phyloP scores from a whole-genome alignment of 2,113 vertebrate genomes.

The Rynchops niger region DNA sequence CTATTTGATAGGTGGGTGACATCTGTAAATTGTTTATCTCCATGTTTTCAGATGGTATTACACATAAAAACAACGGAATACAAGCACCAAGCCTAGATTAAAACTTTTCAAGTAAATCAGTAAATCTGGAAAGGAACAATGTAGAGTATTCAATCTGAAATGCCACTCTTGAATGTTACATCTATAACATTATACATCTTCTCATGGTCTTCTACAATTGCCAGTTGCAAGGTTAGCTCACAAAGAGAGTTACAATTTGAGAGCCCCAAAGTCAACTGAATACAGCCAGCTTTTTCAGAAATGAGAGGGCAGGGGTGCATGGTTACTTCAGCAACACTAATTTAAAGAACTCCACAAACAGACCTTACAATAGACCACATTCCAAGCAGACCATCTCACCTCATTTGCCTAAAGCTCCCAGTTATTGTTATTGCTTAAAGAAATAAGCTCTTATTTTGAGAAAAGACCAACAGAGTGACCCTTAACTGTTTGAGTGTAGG shows the following conservation, averaged over 20 bases:
- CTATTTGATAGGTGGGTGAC: neutral
- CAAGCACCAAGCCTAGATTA: neutral
- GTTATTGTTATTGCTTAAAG: neutral
- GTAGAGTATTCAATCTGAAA: neutral
- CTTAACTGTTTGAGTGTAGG: neutral
- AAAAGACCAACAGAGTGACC: neutral
- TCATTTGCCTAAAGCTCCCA: neutral
- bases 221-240: neutral
- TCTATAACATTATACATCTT: neutral
- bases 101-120: neutral
- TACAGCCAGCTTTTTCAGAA: neutral
- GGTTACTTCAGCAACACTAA: neutral
- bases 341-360: neutral
- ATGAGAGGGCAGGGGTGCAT: accelerated
- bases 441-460: neutral
- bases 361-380: neutral
- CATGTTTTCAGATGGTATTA: neutral
- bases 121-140: neutral
- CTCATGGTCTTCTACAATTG: neutral
- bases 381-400: neutral
- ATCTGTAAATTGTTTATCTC: neutral
- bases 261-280: neutral
- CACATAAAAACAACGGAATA: neutral
- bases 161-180: neutral
- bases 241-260: neutral